Base-by-base conservation (phyloP, 2,113 vertebrate species). In the Pseudopodoces humilis region DNA sequence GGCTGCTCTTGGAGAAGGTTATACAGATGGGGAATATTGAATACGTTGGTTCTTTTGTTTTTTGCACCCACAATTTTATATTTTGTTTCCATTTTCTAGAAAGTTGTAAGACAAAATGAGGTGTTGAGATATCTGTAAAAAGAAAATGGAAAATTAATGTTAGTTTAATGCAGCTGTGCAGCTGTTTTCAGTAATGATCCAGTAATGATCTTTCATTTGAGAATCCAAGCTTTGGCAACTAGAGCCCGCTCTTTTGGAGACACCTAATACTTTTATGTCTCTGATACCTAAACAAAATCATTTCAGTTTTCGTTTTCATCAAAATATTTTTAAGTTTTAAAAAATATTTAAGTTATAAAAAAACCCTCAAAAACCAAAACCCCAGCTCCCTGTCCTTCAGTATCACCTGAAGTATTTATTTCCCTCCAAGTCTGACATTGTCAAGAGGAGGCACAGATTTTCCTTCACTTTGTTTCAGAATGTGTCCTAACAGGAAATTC, bases 371-470 rank as follows among this genome's bases (percentile, higher is more conserved):
- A 31, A 15, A 33, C 7, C 3, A 21, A 67, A 44, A 7, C 6
- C 10, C 9, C n/a, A 23, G 23, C 11, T 31, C 4, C 28, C 7
- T 4, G 1, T 39, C 15, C 7, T 55, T 59, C 41, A 50, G 1
- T 25, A 50, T 72, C 35, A 60, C 4, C 2, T 14, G 31, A 86
- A 58, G 5, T 24, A 46, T 39, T 90, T 69, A 5, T 85, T 85
- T 64, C 41, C 62, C 24, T 83, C 18, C 23, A 67, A 30, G 13
- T 28, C 19, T 49, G 37, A 55, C n/a, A 37, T 16, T 53, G 7
- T 31, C 39, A 72, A 72, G 13, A 8, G 6, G 10, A 72, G 11
- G 13, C 2, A 56, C 5, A 37, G 15, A 4, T 80, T 71, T 71
- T 71, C 16, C 25, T 88, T 49, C 13, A 14, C 7, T 77, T 80